A percentile compares a stretch with the other conserved stretches of the same genome.
Evolutionary conservation across 2,113 vertebrate genomes (phyloP).

Genomic region (Pygoscelis antarcticus): DNA sequence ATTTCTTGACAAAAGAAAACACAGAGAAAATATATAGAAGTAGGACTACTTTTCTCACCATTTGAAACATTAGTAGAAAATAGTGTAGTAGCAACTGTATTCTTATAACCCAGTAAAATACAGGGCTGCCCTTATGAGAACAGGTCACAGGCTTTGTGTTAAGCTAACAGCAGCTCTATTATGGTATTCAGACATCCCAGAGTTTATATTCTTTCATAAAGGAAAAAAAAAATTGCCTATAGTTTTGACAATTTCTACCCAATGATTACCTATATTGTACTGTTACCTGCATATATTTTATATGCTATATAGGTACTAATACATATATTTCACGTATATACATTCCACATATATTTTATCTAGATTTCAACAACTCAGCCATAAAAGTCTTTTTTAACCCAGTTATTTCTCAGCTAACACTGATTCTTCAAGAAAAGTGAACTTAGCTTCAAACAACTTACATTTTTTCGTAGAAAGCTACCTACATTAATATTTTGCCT

Average conservation of each 20-base stretch:
- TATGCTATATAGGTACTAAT: background rate
- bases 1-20: background rate
- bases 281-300: background rate
- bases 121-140: background rate
- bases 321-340: background rate
- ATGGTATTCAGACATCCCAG: background rate
- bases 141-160: background rate
- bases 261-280: background rate
- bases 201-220: background rate
- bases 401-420: background rate
- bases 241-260: background rate
- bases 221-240: background rate
- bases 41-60: background rate
- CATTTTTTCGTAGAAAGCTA: background rate
- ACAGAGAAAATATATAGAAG: background rate
- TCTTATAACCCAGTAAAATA: background rate
- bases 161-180: background rate
- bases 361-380: background rate
- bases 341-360: background rate
- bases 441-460: background rate
- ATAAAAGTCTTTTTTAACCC: background rate
- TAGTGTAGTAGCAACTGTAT: background rate
- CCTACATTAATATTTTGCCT: background rate
- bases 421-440: background rate
- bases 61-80: background rate